Base-by-base conservation (phyloP, 2,888 invertebrate species). In the Panopea generosa region DNA sequence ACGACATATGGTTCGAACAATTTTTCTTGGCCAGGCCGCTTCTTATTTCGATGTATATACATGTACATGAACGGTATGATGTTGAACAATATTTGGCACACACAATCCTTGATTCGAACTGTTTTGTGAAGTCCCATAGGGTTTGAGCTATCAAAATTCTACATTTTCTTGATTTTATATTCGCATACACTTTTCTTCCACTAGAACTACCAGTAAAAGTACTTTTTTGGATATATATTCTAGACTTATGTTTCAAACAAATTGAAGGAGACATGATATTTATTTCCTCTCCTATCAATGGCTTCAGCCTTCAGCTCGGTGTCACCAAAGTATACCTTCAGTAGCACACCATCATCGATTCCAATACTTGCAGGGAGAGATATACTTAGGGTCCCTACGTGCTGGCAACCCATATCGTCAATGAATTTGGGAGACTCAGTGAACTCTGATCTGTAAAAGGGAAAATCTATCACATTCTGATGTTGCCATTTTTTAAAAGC, bases 401-500 rank as follows among this genome's bases (percentile, higher is more conserved):
- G 53, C 47, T 27, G 40, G 45, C 76, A 77, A 0, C 67, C 67
- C 24, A 50, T 50, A 11, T 71, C 67, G 50, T 62, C 62, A 27
- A 77, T 47, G 57, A 62, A 77, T 47, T 26, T 24, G 11, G 76
- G 77, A 2, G 49, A 18, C 1, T 18, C 7, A 1, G 26, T 7
- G 1, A 56, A 38, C 50, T 63, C 60, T 9, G 77, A 72, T 40
- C 69, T 38, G 49, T 77, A 77, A 38, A 77, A 77, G 16, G 77
- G 77, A 45, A 77, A 77, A 2, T 62, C 57, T 11, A 77, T 63
- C n/a, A 9, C 52, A 0, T 33, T 43, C 45, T 77, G 76, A 26
- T 56, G 52, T 27, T 16, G 52, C 1, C 43, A 62, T 49, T 62
- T 71, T 4, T 50, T 45, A 14, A 40, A 77, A 11, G 76, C 66